phyloP scores from a whole-genome alignment of 2,888 invertebrate species.

The Mechanitis messenoides region DNA sequence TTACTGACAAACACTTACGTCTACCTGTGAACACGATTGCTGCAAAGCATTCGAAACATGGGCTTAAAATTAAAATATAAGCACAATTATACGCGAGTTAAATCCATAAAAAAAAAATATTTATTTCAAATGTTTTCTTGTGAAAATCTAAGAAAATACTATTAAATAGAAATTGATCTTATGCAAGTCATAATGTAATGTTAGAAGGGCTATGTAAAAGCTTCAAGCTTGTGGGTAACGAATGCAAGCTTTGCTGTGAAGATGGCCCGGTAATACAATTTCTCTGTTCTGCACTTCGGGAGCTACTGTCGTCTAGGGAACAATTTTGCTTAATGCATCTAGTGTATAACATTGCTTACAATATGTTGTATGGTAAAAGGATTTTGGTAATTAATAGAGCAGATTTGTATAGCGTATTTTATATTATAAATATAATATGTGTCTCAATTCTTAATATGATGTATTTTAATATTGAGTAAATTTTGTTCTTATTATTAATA shows the following conservation, averaged over 20 bases:
- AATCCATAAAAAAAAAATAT: too few species aligned
- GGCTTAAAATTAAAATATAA: too few species aligned
- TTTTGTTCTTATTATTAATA: too few species aligned
- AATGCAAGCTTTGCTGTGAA: constrained; percentile 61
- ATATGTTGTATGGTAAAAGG: constrained; percentile 16
- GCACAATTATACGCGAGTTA: too few species aligned
- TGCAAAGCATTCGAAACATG: too few species aligned
- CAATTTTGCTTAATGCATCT: constrained; percentile 60
- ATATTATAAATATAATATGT: background rate
- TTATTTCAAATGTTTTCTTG: too few species aligned
- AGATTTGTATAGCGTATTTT: background rate
- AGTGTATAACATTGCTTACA: constrained; percentile 16
- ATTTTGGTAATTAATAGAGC: constrained; percentile 17
- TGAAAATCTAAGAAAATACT: too few species aligned
- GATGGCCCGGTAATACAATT: constrained; percentile 68
- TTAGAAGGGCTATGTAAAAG: constrained; percentile 42
- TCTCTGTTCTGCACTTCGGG: constrained; percentile 45
- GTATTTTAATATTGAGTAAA: too few species aligned
- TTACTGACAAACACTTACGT: too few species aligned
- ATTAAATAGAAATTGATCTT: background rate
- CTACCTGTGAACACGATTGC: too few species aligned
- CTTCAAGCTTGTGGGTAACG: constrained; percentile 53
- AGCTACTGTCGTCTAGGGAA: constrained; percentile 66
- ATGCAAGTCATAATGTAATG: constrained; percentile 11
- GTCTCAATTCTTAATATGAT: too few species aligned